Percentiles rank a stretch among this genome's conserved stretches.
These are phyloP conservation scores for Sebastes flavidus DNA, from an alignment of 2,797 vertebrate species.

Conservation along the genomic window DNA sequence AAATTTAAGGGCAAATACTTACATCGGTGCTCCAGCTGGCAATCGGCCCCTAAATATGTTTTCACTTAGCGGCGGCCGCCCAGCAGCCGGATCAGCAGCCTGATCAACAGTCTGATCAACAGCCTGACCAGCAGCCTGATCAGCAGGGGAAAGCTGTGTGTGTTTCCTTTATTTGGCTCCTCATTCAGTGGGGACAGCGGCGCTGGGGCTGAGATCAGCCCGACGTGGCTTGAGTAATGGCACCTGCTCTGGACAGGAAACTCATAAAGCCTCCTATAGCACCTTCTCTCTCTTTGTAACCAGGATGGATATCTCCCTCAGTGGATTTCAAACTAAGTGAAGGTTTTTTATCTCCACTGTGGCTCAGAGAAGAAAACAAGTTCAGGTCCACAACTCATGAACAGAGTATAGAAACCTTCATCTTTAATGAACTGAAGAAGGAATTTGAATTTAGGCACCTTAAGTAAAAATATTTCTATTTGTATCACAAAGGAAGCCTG, in stretches of 20 bases:
- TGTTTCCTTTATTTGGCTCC: neutral
- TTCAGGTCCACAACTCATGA: neutral
- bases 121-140: no score
- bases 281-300: constrained; percentile 29
- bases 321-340: constrained; percentile 19
- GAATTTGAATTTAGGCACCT: no score
- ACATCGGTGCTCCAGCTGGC: neutral
- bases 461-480: no score
- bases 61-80: no score
- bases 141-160: neutral
- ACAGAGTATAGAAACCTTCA: neutral
- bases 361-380: neutral
- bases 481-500: no score
- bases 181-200: neutral
- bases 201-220: constrained; percentile 36
- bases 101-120: no score
- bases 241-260: constrained; percentile 20
- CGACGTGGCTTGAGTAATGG: constrained; percentile 42
- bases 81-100: no score
- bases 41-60: no score
- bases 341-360: neutral
- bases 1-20: neutral
- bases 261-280: constrained; percentile 35
- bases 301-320: constrained; percentile 10
- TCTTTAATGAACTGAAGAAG: no score